A percentile compares a stretch with the other conserved stretches of the same genome.
phyloP scores from a whole-genome alignment of 30 jellyfish, hydroid and myxozoan species.

The Clytia hemisphaerica region DNA sequence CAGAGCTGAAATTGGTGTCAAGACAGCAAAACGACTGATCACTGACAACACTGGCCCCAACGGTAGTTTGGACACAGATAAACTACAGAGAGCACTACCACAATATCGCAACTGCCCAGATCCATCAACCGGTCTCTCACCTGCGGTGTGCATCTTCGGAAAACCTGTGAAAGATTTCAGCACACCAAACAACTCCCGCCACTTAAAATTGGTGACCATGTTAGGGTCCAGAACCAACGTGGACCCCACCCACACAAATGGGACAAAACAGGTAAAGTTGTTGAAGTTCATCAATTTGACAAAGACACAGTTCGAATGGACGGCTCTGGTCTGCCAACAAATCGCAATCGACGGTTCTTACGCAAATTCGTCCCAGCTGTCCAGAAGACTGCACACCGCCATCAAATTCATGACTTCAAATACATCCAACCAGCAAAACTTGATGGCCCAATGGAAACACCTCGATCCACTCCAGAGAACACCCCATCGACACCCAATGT shows the following conservation, averaged over 20 bases:
- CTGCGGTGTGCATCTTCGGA: conserved; percentile 19
- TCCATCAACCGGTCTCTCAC: conserved; percentile 14
- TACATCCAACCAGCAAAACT: too few species aligned
- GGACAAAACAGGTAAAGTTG: background rate
- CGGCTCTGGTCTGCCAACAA: background rate
- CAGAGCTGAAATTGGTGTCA: too few species aligned
- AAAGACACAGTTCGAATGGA: background rate
- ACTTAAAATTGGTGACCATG: too few species aligned
- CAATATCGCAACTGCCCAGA: conserved; percentile 18
- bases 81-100: conserved; percentile 1
- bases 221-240: conserved; percentile 26
- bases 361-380: background rate
- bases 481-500: too few species aligned
- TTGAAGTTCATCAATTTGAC: conserved; percentile 2
- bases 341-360: background rate
- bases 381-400: background rate
- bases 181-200: too few species aligned
- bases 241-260: too few species aligned
- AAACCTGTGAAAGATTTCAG: conserved; percentile 15
- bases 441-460: background rate
- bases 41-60: conserved; percentile 15
- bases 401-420: too few species aligned
- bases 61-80: conserved; percentile 8
- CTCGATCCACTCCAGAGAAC: background rate
- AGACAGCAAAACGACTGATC: too few species aligned